Base-by-base conservation (phyloP, 2,888 invertebrate species). In the Acanthosepion lycidas region DNA sequence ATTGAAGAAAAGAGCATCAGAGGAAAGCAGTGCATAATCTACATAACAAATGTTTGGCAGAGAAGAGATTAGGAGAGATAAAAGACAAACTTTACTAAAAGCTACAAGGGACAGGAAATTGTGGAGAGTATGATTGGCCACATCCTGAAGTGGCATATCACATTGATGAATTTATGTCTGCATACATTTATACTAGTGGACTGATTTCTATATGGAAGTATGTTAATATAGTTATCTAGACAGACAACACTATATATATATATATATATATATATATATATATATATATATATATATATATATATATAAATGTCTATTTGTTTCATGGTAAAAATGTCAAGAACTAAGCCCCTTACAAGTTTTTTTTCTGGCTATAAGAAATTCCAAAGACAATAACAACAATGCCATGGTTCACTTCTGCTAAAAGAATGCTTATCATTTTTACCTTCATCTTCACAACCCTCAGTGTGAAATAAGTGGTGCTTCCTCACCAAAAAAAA, bases 351-450 rank as follows among this genome's bases (percentile, higher is more conserved):
- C 2, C 33, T 33, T n/a, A 33, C 78, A 78, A 33, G 78, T 12
- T 78, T 78, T n/a, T 78, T 78, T 15, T 42, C 42, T 78, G n/a
- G 9, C n/a, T 78, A 78, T 78, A 78, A 78, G n/a, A 78, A 78
- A 78, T 78, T n/a, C 78, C 78, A 78, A n/a, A 78, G 78, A 78
- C 78, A 78, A 78, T 78, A 78, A 33, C 78, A 78, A n/a, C n/a
- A 78, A 78, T n/a, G 9, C n/a, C n/a, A 18, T n/a, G n/a, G n/a
- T 78, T 78, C 20, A 59, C 59, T 59, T 59, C 23, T 59, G 23
- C 59, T 59, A 20, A 59, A 59, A 59, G 59, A 59, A 59, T 59
- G 59, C 59, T 59, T 59, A 59, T 59, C 15, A 78, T 78, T 78
- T 78, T 12, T 78, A n/a, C 9, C n/a, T n/a, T 5, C 78, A 1